Percentiles rank a stretch among this genome's conserved stretches.
Conservation (phyloP, 2,797 vertebrate species). For the Bradypodion pumilum region DNA sequence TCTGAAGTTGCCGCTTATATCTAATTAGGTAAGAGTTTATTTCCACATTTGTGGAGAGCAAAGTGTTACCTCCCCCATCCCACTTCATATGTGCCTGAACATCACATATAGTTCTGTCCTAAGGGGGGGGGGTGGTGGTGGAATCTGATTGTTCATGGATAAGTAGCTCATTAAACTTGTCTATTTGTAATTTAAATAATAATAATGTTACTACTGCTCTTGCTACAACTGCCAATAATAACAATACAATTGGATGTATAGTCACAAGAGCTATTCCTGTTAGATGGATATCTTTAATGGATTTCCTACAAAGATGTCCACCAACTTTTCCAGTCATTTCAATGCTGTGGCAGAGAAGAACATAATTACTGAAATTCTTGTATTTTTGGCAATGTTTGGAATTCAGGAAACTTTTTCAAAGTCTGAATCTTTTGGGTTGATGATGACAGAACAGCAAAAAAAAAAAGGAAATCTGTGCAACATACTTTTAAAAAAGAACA, state of each 20-base stretch:
- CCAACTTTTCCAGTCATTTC: not conserved
- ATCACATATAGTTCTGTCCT: not conserved
- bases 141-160: not conserved
- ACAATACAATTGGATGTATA: not conserved
- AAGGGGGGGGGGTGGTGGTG: not conserved
- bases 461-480: not conserved
- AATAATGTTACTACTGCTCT: not conserved
- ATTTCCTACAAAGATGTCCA: not conserved
- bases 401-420: not conserved
- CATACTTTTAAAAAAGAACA: not conserved
- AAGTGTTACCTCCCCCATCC: no score
- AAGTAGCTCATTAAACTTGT: not conserved
- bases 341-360: not conserved
- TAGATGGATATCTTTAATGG: not conserved
- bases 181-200: not conserved
- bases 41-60: not conserved
- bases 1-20: not conserved
- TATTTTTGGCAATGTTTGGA: not conserved
- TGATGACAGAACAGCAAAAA: not conserved
- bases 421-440: not conserved
- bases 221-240: no score
- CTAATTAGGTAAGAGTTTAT: not conserved
- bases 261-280: not conserved
- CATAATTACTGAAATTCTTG: not conserved
- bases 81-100: not conserved